These are phyloP conservation scores for Adelges cooleyi DNA, from an alignment of 1,140 invertebrate species.

Conservation along the genomic window DNA sequence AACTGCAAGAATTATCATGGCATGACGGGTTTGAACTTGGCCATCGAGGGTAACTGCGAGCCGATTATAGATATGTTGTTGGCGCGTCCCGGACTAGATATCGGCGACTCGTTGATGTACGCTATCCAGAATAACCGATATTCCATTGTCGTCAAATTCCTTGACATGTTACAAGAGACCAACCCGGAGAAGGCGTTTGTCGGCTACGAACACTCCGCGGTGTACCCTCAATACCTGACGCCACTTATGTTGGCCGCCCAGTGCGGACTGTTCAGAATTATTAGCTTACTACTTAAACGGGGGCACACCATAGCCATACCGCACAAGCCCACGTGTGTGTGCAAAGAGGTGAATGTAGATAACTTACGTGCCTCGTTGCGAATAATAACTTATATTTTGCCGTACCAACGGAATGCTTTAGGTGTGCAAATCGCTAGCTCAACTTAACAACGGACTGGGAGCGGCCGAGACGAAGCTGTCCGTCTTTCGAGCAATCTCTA, in stretches of 20 bases:
- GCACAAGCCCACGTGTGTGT: constrained; percentile 48
- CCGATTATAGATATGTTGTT: neutral
- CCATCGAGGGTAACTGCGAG: neutral
- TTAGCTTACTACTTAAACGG: constrained; percentile 49
- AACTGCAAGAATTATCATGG: constrained; percentile 9
- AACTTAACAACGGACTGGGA: neutral
- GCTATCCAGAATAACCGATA: neutral
- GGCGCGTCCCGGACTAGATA: neutral
- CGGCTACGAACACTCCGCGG: too few relatives aligned
- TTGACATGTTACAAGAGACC: neutral
- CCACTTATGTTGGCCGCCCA: constrained; percentile 60
- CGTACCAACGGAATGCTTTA: too few relatives aligned
- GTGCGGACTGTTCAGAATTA: constrained; percentile 55
- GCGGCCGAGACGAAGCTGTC: constrained; percentile 30
- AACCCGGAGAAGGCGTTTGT: too few relatives aligned
- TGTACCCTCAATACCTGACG: constrained; percentile 51
- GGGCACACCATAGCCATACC: constrained; percentile 46
- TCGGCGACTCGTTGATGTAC: neutral
- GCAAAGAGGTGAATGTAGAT: constrained; percentile 40
- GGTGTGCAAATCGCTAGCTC: constrained; percentile 2
- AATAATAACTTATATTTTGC: too few relatives aligned
- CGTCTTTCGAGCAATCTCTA: constrained; percentile 48
- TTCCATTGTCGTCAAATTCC: neutral
- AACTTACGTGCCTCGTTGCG: too few relatives aligned
- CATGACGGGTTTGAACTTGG: neutral